Evolutionary conservation across 1,140 invertebrate genomes (phyloP), one percentile per base, ranked within the genome.

Genomic region (Procambarus clarkii): DNA sequence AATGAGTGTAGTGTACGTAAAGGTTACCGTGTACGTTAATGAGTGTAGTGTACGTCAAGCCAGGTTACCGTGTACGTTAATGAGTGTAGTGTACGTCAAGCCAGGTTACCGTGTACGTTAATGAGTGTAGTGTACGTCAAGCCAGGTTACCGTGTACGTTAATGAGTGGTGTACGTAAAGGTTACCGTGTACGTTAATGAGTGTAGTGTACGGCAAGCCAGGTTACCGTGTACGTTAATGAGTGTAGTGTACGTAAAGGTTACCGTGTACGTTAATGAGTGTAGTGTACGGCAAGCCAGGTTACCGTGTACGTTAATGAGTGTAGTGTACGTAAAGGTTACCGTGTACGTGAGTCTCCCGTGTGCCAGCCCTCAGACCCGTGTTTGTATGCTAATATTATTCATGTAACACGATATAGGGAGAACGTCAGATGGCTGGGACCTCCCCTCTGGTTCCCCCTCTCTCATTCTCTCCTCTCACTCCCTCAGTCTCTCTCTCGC

Each of bases 341-440:
- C 44, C 71, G 48, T 34, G 84, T 85, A 44, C 44, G 46, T 3
- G 80, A 48, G 15, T 24, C 44, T n/a, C 58, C 80, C 82, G 82
- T 85, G 54, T 71, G 64, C 58, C 58, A n/a, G 45, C 34, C 69
- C 83, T 50, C 83, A 69, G 9, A 15, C 69, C 71, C 69, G 34
- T 87, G 85, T 87, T 77, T 87, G 85, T 87, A 87, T 87, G 85
- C 85, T 87, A 87, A 87, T 87, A 87, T 87, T 87, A 87, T 87
- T 87, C 74, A 77, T 78, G 85, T 45, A 87, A 87, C 76, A 18
- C 60, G 85, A 87, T 60, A 34, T 13, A 45, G 24, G 74, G 69
- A 79, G 80, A 54, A 11, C 74, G 85, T 76, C 85, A 79, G 76
- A 87, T 87, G 85, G 85, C 76, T 48, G 7, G 15, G 71, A 60